These are phyloP conservation scores for Metridium senile DNA, from an alignment of 92 coral and sea anemone species.

Conservation along the genomic window DNA sequence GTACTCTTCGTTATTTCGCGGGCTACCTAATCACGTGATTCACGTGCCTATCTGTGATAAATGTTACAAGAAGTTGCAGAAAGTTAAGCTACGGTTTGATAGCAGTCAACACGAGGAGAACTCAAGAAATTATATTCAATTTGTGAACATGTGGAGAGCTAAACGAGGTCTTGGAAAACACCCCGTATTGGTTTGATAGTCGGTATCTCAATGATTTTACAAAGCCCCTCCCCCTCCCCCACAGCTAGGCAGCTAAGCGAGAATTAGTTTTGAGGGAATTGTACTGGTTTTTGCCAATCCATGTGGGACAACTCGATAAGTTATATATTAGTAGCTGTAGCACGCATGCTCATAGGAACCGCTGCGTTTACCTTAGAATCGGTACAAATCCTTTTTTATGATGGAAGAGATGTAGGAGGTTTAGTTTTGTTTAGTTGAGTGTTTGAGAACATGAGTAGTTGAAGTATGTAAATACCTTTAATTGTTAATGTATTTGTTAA, in stretches of 20 bases:
- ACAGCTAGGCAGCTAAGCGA: neutral
- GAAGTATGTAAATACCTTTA: too few species aligned
- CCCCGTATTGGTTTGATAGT: conserved; percentile 31
- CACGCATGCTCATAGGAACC: neutral
- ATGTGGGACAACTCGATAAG: neutral
- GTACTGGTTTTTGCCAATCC: neutral
- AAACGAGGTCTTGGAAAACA: conserved; percentile 77
- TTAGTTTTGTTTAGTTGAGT: too few species aligned
- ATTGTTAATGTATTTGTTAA: too few species aligned
- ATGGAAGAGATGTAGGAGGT: too few species aligned
- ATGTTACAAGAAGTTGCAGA: conserved; percentile 66
- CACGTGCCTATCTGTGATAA: conserved; percentile 53
- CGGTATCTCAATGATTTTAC: too few species aligned
- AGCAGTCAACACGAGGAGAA: conserved; percentile 63
- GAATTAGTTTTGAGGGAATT: neutral
- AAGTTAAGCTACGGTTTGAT: conserved; percentile 66
- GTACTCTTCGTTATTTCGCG: conserved; percentile 63
- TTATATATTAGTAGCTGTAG: too few species aligned
- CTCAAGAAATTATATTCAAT: conserved; percentile 62
- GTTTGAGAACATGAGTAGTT: too few species aligned
- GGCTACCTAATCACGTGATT: conserved; percentile 41
- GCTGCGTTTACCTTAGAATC: too few species aligned
- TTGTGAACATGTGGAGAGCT: conserved; percentile 81
- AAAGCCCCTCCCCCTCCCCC: neutral
- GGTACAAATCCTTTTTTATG: too few species aligned